Evolutionary conservation across 2,797 vertebrate species (phyloP).

Genomic region (Otolemur crassicaudatus): DNA sequence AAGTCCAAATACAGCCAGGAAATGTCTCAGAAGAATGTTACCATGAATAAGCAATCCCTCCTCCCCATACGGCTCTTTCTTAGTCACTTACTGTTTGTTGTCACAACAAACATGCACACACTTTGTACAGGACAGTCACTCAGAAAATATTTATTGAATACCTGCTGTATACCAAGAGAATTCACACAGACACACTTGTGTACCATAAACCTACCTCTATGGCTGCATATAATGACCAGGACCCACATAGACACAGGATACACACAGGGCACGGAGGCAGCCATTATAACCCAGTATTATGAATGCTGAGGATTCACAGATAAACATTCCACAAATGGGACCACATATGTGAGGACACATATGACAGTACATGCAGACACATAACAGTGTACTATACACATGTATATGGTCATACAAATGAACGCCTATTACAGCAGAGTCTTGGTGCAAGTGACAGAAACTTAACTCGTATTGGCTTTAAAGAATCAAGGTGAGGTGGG

Average conservation of each 20-base stretch:
- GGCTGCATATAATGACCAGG: background rate
- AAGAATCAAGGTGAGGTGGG: background rate
- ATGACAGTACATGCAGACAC: background rate
- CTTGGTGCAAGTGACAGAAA: background rate
- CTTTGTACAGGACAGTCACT: background rate
- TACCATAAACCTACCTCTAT: background rate
- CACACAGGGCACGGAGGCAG: too few species aligned
- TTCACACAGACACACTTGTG: background rate
- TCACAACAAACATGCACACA: background rate
- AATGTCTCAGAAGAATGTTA: background rate
- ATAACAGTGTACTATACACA: background rate
- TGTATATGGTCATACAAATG: background rate
- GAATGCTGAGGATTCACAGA: background rate
- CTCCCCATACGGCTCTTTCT: background rate
- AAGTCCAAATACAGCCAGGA: background rate
- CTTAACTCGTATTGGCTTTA: background rate
- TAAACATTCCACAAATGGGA: background rate
- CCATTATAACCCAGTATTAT: too few species aligned
- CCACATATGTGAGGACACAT: background rate
- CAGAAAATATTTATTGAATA: background rate
- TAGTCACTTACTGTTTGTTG: background rate
- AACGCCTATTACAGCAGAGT: background rate
- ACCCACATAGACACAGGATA: background rate
- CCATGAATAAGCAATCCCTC: background rate
- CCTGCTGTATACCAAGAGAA: background rate